phyloP scores from a whole-genome alignment of 2,888 invertebrate species.

The Chrysolina americana region DNA sequence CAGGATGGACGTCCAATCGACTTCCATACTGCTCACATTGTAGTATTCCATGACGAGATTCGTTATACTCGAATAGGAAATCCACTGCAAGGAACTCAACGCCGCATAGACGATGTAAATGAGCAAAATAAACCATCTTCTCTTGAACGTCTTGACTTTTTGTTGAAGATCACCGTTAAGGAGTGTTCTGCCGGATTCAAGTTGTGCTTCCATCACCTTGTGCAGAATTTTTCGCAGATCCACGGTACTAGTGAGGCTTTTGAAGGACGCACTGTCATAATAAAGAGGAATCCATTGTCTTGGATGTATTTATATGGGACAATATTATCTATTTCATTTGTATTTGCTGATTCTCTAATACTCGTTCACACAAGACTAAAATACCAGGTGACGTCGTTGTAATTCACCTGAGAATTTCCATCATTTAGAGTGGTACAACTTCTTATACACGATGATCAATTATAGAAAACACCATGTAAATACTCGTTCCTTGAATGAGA shows the following conservation, averaged over 20 bases:
- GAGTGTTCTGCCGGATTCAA: neutral
- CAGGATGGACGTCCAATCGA: slow-evolving; percentile 97
- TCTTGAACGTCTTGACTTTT: slow-evolving; percentile 63
- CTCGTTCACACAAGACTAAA: neutral
- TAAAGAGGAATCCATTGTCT: too few relatives aligned
- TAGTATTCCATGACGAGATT: slow-evolving; percentile 86
- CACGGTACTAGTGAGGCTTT: too few relatives aligned
- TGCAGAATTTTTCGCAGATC: neutral
- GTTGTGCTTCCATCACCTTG: slow-evolving; percentile 1
- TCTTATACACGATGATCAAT: too few relatives aligned
- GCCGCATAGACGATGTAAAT: slow-evolving; percentile 91
- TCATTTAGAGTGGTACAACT: too few relatives aligned
- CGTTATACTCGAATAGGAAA: slow-evolving; percentile 92
- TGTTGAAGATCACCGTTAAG: neutral
- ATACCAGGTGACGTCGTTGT: neutral
- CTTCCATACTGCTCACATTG: slow-evolving; percentile 77
- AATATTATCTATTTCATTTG: neutral
- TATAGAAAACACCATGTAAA: too few relatives aligned
- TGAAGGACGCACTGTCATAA: too few relatives aligned
- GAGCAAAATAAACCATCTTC: slow-evolving; percentile 86
- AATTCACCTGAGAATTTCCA: too few relatives aligned
- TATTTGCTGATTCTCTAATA: neutral
- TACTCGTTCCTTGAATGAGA: too few relatives aligned
- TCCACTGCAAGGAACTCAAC: slow-evolving; percentile 94
- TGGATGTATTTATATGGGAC: neutral